Percentiles rank a stretch among this genome's conserved stretches.
These are phyloP conservation scores for Rhopilema esculentum DNA, from an alignment of 30 jellyfish, hydroid and myxozoan species.

Conservation along the genomic window DNA sequence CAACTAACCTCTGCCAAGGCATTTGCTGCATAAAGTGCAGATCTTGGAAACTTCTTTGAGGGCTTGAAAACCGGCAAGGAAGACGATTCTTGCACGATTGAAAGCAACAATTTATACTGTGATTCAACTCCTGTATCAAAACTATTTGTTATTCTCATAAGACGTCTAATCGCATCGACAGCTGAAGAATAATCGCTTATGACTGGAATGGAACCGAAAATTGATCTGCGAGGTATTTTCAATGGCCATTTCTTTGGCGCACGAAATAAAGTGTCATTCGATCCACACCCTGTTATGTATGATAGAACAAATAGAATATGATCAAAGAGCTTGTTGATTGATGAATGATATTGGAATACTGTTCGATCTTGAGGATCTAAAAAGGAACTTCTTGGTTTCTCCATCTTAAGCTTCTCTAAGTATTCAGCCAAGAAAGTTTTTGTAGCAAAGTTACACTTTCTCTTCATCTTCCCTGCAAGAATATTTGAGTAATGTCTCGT, in stretches of 20 bases:
- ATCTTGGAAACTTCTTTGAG: not conserved
- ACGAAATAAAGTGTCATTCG: conserved; percentile 32
- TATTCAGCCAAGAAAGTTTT: not conserved
- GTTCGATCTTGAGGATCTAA: conserved; percentile 48
- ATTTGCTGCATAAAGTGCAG: not conserved
- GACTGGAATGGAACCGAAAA: conserved; percentile 13
- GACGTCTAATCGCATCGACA: conserved; percentile 1
- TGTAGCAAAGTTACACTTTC: conserved; percentile 9
- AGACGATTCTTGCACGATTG: conserved; percentile 32
- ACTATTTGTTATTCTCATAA: conserved; percentile 24
- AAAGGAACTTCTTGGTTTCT: conserved; percentile 8
- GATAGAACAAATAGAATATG: conserved; percentile 48
- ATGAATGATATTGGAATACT: conserved; percentile 25
- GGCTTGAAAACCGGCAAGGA: conserved; percentile 9
- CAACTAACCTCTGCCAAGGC: not conserved
- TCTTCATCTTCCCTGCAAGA: not conserved
- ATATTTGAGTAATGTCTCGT: not conserved
- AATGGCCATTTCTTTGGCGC: too few species aligned
- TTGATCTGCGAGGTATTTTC: not conserved
- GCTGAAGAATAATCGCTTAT: conserved; percentile 35
- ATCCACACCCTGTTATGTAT: conserved; percentile 54
- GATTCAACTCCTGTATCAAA: conserved; percentile 3
- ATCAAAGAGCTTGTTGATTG: conserved; percentile 18
- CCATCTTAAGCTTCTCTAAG: not conserved
- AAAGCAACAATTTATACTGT: conserved; percentile 16